phyloP scores from a whole-genome alignment of 2,888 invertebrate genomes.

The Crocallis elinguaria region DNA sequence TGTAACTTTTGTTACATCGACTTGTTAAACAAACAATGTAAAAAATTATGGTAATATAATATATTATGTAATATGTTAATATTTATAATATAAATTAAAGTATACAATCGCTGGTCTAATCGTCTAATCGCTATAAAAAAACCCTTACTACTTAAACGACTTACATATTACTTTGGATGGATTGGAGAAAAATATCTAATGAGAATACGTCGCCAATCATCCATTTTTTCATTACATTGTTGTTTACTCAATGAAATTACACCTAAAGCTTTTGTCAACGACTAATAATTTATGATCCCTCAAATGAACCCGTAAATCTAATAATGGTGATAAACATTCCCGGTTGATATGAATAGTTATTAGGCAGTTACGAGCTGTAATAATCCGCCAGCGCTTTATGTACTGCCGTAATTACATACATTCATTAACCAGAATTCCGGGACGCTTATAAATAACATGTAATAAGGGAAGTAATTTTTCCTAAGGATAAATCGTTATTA shows the following conservation, averaged over 20 bases:
- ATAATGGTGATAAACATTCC: constrained; percentile 8
- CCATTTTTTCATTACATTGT: constrained; percentile 5
- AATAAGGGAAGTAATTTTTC: constrained; percentile 29
- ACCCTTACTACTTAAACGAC: no score
- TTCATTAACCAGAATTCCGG: constrained; percentile 23
- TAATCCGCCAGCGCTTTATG: constrained; percentile 16
- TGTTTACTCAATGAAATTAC: background rate
- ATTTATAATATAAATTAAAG: no score
- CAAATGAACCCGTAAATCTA: constrained; percentile 15
- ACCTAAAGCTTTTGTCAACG: background rate
- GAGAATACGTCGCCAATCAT: no score
- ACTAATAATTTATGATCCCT: constrained; percentile 2
- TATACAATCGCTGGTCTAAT: no score
- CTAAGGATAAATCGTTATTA: constrained; percentile 24
- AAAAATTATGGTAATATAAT: no score
- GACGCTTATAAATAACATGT: constrained; percentile 28
- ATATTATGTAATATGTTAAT: no score
- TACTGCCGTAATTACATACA: constrained; percentile 30
- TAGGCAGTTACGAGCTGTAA: constrained; percentile 9
- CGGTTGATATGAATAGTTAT: constrained; percentile 17
- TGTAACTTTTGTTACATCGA: no score
- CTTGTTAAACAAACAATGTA: no score
- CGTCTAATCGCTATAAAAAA: no score
- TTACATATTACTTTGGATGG: no score
- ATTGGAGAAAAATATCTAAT: no score